These are phyloP conservation scores for Megalops atlanticus DNA, from an alignment of 2,113 vertebrate species.

Conservation along the genomic window DNA sequence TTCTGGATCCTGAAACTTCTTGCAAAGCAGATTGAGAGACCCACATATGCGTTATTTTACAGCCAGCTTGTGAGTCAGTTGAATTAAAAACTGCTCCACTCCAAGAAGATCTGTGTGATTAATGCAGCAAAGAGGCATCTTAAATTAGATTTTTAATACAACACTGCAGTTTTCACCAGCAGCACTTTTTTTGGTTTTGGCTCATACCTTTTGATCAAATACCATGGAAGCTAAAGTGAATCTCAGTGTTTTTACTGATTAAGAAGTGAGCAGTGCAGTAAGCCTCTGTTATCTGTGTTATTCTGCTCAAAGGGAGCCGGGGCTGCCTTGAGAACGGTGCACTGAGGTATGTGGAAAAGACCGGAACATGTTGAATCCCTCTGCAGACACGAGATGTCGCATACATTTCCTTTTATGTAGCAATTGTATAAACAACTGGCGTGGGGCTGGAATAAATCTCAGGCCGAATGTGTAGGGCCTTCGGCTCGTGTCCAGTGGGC, in stretches of 20 bases:
- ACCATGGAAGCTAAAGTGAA: not conserved
- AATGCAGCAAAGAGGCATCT: not conserved
- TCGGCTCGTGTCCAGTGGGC: slow-evolving; percentile 55
- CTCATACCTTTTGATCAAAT: not conserved
- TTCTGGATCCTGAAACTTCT: not conserved
- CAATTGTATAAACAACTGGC: slow-evolving; percentile 64
- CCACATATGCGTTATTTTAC: too few relatives aligned
- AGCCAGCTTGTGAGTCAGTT: too few relatives aligned
- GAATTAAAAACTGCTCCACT: not conserved
- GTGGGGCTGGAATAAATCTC: slow-evolving; percentile 59
- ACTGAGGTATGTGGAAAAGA: slow-evolving; percentile 13
- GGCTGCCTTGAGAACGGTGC: not conserved
- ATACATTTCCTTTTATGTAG: slow-evolving; percentile 78
- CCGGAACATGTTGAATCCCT: slow-evolving; percentile 20
- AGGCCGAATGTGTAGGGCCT: slow-evolving; percentile 62
- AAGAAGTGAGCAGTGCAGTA: not conserved
- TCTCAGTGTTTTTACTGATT: not conserved
- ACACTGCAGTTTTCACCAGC: not conserved
- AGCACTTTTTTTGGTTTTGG: not conserved
- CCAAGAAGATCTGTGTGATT: not conserved
- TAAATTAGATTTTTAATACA: not conserved
- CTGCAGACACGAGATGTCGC: slow-evolving; percentile 42
- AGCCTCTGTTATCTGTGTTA: not conserved
- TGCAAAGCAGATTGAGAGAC: not conserved
- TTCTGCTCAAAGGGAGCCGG: not conserved